These are phyloP conservation scores for Mormyrops attenuatus DNA, from an alignment of 2,797 vertebrate species.

Conservation along the genomic window DNA sequence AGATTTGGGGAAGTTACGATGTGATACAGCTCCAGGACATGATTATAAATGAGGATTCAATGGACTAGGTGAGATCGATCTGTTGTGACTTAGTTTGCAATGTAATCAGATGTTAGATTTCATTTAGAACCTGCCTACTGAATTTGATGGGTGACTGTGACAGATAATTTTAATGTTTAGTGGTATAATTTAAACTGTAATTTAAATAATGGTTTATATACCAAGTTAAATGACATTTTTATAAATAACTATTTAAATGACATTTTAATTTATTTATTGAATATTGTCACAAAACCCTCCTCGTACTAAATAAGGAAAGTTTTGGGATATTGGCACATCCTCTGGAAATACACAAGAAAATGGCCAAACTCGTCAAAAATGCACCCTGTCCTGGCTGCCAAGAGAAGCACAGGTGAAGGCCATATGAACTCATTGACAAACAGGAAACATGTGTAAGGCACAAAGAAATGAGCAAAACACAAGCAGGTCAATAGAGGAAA, in stretches of 20 bases:
- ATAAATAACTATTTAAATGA: neutral
- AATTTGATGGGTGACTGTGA: neutral
- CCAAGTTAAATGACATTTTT: neutral
- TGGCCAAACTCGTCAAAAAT: neutral
- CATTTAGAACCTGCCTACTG: neutral
- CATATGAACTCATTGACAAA: neutral
- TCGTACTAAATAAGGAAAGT: neutral
- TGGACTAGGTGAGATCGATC: neutral
- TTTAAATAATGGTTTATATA: neutral
- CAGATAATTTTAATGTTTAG: neutral
- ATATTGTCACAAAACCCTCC: neutral
- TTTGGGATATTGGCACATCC: neutral
- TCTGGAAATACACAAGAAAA: neutral
- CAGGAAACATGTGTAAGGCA: conserved; percentile 9
- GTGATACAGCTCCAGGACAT: neutral
- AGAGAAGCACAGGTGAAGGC: neutral
- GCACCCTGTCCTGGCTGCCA: neutral
- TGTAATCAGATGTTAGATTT: neutral
- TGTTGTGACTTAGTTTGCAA: neutral
- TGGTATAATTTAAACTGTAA: neutral
- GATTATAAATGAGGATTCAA: neutral
- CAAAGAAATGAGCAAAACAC: neutral
- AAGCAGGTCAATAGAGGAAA: neutral
- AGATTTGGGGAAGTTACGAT: neutral
- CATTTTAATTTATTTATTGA: neutral